phyloP scores from a whole-genome alignment of 2,113 vertebrate species.

The Grammomys dolichurus region DNA sequence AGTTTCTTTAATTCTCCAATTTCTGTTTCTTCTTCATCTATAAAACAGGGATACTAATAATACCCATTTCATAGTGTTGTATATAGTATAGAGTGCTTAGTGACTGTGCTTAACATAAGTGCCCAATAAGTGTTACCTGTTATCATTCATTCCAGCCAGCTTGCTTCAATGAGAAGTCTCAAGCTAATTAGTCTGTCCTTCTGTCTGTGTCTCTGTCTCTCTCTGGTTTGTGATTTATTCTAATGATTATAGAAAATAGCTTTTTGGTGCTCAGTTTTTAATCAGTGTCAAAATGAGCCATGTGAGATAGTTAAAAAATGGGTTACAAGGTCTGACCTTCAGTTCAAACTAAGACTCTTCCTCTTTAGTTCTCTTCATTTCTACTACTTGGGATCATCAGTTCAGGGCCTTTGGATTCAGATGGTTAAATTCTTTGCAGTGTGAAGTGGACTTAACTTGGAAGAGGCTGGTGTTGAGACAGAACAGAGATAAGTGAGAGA shows the following conservation, averaged over 20 bases:
- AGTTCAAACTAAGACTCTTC: neutral
- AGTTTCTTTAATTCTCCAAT: conserved; percentile 53
- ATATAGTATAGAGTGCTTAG: conserved; percentile 12
- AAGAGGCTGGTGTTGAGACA: neutral
- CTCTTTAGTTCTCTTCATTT: neutral
- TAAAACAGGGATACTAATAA: conserved; percentile 43
- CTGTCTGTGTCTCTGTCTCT: neutral
- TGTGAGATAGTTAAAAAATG: conserved; percentile 3
- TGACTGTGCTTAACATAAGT: neutral
- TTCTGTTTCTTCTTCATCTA: conserved; percentile 43
- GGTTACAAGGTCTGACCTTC: conserved; percentile 10
- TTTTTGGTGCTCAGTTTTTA: conserved; percentile 30
- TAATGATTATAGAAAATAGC: conserved; percentile 23
- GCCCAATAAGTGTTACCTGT: conserved; percentile 3
- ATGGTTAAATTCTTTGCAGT: neutral
- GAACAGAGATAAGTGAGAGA: neutral
- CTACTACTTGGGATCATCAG: neutral
- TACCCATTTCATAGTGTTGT: neutral
- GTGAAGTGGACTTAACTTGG: conserved; percentile 11
- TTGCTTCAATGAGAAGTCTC: conserved; percentile 30
- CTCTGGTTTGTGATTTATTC: neutral
- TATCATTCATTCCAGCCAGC: neutral
- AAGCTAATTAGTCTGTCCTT: neutral
- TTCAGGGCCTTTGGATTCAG: neutral
- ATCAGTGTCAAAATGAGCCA: conserved; percentile 36